Conservation (phyloP, 2,888 invertebrate genomes). For the Ichneumon xanthorius region DNA sequence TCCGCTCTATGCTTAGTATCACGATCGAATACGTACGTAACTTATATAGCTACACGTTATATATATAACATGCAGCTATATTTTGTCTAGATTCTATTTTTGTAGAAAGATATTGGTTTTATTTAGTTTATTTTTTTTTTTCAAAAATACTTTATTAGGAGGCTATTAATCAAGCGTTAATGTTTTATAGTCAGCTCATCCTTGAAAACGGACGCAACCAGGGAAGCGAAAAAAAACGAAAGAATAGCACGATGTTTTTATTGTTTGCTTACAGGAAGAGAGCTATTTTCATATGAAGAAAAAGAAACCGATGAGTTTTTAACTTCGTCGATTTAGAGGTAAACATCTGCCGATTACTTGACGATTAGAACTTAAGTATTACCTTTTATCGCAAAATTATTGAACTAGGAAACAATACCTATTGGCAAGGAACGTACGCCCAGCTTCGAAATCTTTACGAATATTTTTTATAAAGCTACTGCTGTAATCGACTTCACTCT, state of each 20-base stretch:
- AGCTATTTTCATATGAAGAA: conserved; percentile 30
- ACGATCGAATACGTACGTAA: conserved; percentile 9
- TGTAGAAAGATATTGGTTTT: conserved; percentile 28
- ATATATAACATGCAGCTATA: background rate
- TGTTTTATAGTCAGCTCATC: too few species aligned
- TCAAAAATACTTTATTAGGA: background rate
- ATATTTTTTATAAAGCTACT: background rate
- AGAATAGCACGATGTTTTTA: conserved; percentile 32
- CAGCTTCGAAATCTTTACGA: background rate
- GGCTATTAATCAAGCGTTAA: conserved; percentile 20
- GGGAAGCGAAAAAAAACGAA: background rate
- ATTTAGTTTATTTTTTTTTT: background rate
- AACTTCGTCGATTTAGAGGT: background rate
- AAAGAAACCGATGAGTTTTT: background rate
- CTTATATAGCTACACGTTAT: too few species aligned
- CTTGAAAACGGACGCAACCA: background rate
- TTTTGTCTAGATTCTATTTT: conserved; percentile 19
- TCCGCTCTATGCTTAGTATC: conserved; percentile 23
- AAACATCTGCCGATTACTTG: conserved; percentile 1
- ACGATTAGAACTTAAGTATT: conserved; percentile 8
- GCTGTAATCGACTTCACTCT: background rate
- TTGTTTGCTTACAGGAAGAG: conserved; percentile 28
- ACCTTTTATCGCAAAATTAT: conserved; percentile 1
- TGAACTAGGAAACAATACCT: background rate
- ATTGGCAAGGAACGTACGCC: background rate